A percentile compares a stretch with the other conserved stretches of the same genome.
These are phyloP conservation scores for Nomada flava DNA, from an alignment of 2,888 invertebrate species.

Conservation along the genomic window DNA sequence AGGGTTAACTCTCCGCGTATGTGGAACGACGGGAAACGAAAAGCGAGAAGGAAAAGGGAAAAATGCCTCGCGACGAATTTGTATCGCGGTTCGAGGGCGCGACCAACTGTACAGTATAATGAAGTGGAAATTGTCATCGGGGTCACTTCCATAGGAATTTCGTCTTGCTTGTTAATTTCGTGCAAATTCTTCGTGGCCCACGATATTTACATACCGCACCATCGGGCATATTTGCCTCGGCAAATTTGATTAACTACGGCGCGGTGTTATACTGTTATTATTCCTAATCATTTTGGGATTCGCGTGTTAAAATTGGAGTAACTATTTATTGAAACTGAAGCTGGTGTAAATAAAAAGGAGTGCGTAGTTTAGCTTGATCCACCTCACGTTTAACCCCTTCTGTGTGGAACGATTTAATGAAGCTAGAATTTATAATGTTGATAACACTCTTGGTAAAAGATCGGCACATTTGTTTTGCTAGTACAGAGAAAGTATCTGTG, in stretches of 20 bases:
- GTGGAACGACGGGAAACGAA: neutral
- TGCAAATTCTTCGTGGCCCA: neutral
- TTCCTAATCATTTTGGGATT: neutral
- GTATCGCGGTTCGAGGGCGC: neutral
- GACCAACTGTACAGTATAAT: neutral
- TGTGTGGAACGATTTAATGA: no score
- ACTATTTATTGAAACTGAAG: no score
- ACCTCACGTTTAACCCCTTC: no score
- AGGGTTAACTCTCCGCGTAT: neutral
- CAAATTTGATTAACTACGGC: conserved; percentile 6
- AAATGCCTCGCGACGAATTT: neutral
- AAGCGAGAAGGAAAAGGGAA: neutral
- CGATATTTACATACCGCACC: neutral
- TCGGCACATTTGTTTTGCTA: no score
- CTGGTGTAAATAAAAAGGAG: no score
- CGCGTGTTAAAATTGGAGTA: no score
- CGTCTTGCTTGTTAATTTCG: conserved; percentile 12
- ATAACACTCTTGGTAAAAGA: no score
- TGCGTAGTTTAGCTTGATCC: no score
- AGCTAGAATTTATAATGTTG: no score
- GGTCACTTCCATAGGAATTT: conserved; percentile 8
- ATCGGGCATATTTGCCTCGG: neutral
- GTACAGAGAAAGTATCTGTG: no score
- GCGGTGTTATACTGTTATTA: neutral
- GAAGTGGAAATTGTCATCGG: conserved; percentile 11